Percentiles rank a stretch among this genome's conserved stretches.
Conservation (phyloP, 2,888 invertebrate genomes). For the Dicyrtoma fusca region DNA sequence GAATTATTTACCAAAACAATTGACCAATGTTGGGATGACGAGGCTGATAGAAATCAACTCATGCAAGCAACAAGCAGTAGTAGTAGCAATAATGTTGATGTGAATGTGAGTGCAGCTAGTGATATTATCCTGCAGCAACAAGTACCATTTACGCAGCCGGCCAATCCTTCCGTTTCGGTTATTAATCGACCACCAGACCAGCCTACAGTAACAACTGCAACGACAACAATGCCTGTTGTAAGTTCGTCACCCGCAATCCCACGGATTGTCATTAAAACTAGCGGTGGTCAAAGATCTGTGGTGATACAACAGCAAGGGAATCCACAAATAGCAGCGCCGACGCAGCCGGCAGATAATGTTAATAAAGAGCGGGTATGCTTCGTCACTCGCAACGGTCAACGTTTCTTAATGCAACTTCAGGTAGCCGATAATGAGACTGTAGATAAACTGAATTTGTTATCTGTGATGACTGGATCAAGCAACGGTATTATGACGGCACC, state of each 20-base stretch:
- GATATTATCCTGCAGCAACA: neutral
- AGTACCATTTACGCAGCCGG: neutral
- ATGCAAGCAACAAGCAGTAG: neutral
- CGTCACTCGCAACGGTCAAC: constrained; percentile 47
- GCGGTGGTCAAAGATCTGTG: constrained; percentile 46
- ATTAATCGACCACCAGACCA: neutral
- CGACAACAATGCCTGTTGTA: neutral
- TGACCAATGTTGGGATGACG: constrained; percentile 46
- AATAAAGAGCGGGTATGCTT: constrained; percentile 31
- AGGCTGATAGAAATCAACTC: constrained; percentile 3
- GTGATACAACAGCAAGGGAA: constrained; percentile 26
- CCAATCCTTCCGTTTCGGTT: neutral
- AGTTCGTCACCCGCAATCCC: constrained; percentile 26
- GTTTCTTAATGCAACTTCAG: constrained; percentile 40
- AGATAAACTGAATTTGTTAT: neutral
- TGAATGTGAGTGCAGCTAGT: neutral
- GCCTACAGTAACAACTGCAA: neutral
- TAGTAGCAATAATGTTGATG: neutral
- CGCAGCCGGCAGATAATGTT: neutral
- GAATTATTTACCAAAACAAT: constrained; percentile 49
- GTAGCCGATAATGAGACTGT: constrained; percentile 14
- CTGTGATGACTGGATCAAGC: too few relatives aligned
- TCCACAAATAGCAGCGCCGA: neutral
- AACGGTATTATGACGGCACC: too few relatives aligned
- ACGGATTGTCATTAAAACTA: constrained; percentile 48